These are phyloP conservation scores for Nipponacmea schrenckii DNA, from an alignment of 2,888 invertebrate species.

Conservation along the genomic window DNA sequence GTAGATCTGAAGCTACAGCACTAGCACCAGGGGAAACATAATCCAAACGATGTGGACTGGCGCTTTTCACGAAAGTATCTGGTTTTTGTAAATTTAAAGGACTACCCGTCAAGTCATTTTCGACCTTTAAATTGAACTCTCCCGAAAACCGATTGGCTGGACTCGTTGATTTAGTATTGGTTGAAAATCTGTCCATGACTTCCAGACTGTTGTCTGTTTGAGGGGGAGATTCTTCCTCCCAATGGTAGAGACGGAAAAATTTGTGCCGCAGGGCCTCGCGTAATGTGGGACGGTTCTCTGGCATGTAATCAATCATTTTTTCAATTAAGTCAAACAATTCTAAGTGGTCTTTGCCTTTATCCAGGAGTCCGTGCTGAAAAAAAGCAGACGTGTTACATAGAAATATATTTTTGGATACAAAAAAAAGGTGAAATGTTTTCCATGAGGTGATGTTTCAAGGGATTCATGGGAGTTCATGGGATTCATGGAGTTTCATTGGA, in stretches of 20 bases:
- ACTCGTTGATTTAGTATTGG: not conserved
- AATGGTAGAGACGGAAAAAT: constrained; percentile 76
- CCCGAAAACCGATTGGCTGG: constrained; percentile 1
- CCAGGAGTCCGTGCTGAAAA: constrained; percentile 86
- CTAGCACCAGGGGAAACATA: not conserved
- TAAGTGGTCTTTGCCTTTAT: constrained; percentile 89
- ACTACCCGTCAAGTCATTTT: not conserved
- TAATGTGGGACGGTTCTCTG: constrained; percentile 86
- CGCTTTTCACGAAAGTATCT: constrained; percentile 2
- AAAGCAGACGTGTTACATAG: constrained; percentile 15
- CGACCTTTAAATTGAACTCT: constrained; percentile 1
- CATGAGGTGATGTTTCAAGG: too few species aligned
- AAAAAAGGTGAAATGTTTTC: too few species aligned
- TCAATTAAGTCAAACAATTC: constrained; percentile 94
- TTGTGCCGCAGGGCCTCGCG: constrained; percentile 89
- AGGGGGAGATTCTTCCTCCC: not conserved
- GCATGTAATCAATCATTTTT: constrained; percentile 97
- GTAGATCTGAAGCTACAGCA: not conserved
- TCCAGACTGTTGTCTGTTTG: not conserved
- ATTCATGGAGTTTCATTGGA: too few species aligned
- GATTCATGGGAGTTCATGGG: too few species aligned
- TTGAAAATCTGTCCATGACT: not conserved
- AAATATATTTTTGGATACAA: too few species aligned
- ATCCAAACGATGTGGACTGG: not conserved
- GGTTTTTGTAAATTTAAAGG: constrained; percentile 3